Base-by-base conservation (phyloP, 2,797 vertebrate species). In the Danionella dracula region DNA sequence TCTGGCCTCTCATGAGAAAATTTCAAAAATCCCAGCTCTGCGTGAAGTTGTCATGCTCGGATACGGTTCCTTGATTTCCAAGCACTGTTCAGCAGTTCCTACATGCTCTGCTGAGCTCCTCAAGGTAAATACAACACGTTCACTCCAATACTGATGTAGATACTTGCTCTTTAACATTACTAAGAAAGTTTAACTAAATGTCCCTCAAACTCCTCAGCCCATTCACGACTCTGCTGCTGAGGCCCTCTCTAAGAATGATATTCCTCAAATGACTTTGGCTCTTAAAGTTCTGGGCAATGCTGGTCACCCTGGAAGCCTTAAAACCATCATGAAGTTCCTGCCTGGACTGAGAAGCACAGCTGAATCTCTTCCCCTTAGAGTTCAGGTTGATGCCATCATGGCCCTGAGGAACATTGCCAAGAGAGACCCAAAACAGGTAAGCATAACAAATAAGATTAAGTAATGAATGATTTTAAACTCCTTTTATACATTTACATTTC, bases 201-300 rank as follows among this genome's bases (percentile, higher is more conserved):
- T 41, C 1, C 1, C 10, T 54, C 6, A 15, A n/a, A 16, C 19
- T 44, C 53, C 20, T 54, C 66, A 92, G 90, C 86, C 86, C 6
- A 31, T 92, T 32, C 84, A 89, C 32, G 83, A 89, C 0, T 16
- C 76, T 7, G 56, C 45, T 8, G 10, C 57, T 8, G 61, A 84
- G 3, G 86, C 87, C 55, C 37, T 79, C 61, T 46, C 76, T 19
- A 77, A 19, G 13, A 40, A 15, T 12, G 56, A 89, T 1, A 11
- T 70, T 27, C 62, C 77, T 29, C 76, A 84, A 54, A 68, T 89
- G 9, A 40, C 59, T 6, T 0, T 88, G 1, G 62, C 55, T 62
- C 74, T 92, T 16, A 93, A 92, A 81, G 84, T 83, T 45, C 20
- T 92, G 19, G 89, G 88, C 57, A 92, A 93, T 54, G 85, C 89